Base-by-base conservation (phyloP, 2,888 invertebrate species). In the Tanytarsus gracilentus region DNA sequence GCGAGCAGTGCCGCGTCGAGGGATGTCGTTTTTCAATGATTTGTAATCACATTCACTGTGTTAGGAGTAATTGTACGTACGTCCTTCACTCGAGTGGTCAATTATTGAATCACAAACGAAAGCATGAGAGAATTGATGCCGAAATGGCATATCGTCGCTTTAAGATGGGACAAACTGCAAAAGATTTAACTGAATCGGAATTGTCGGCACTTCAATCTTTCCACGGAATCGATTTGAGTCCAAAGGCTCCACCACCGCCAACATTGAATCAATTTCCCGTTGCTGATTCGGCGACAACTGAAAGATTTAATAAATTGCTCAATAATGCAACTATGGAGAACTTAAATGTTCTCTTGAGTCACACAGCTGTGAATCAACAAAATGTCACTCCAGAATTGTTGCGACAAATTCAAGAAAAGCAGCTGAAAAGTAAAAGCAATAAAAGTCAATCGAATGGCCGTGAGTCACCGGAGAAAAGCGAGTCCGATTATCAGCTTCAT, bases 21-120 rank as follows among this genome's bases (percentile, higher is more conserved):
- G 86, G 85, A 66, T 98, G 98, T 71, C 83, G 93, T 61, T 97
- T 95, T 74, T 95, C 95, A 36, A 83, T 88, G 62, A 89, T 94
- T 51, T 93, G 93, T 78, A 98, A 98, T 77, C 98, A 98, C 75
- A 98, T 97, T 65, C 98, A 98, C 76, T 98, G 98, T 77, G 96
- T 98, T 66, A 79, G 97, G 63, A 88, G 90, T 2, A 89, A 89
- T 63, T 98, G 98, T 77, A 89, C 87, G 72, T 97, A 96, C 72
- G 96, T 98, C 3, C 79, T 98, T 63, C 97, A 98, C 71, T 95
- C 95, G 30, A 93, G 94, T 70, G 93, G 95, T 55, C 97, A 98
- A 72, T 83, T 98, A 65, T 91, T 94, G 73, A 94, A 96, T 8
- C 98, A 98, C 75, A 97, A 97, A 76, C 83, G 97, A 61, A 97